Evolutionary conservation across 1,140 invertebrate species (phyloP), one percentile per base, ranked within the genome.

Genomic region (Schlechtendalia chinensis): DNA sequence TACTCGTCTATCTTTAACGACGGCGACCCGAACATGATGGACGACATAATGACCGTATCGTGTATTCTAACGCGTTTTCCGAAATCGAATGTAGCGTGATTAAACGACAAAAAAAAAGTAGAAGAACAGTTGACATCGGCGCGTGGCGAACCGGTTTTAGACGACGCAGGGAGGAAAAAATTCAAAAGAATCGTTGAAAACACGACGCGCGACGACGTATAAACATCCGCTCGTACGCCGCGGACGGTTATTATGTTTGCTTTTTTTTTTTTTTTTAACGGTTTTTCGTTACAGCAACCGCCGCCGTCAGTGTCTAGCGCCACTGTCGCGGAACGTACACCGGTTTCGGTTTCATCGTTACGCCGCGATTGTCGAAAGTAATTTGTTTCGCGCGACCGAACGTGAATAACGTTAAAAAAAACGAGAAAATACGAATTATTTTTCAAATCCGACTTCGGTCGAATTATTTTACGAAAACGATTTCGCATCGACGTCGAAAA

Each of bases 21-120:
- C 22, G 58, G 56, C 10, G 75, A 79, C 17, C 10, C 14, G 58
- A 79, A 79, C 75, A 79, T 79, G 22, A 47, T 61, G 8, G 75
- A 79, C 58, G 75, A 79, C 75, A 79, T 79, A 5, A 19, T 69
- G 4, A 12, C 5, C 3, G 10, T 2, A 24, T 24, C 8, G 32
- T 39, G n/a, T n/a, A n/a, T n/a, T n/a, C n/a, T n/a, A n/a, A n/a
- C 32, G 32, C 32, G 19, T 11, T 27, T 71, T 71, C 45, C 22
- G 24, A 1, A 17, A 53, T 53, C 22, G 14, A 39, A 39, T 39
- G 16, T 22, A n/a, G 65, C n/a, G n/a, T n/a, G n/a, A n/a, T n/a
- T n/a, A n/a, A n/a, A 5, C 14, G 12, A 45, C 6, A n/a, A n/a
- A n/a, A n/a, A n/a, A n/a, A n/a, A n/a, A n/a, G n/a, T n/a, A 8